Evolutionary conservation across 2,113 vertebrate species (phyloP).

Genomic region (Trochalopteron elliotii): DNA sequence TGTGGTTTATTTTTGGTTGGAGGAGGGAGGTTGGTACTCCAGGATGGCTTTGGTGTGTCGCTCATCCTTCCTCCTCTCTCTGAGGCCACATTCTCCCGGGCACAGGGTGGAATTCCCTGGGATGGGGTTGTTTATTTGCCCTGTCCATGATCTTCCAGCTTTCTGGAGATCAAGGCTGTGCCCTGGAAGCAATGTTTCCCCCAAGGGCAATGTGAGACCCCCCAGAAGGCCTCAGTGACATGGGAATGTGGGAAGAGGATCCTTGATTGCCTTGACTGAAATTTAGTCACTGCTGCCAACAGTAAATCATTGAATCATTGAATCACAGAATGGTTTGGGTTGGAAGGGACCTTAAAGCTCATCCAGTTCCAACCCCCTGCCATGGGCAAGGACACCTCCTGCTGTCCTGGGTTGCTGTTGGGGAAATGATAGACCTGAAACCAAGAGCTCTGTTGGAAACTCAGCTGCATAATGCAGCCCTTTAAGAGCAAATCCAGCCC

Average conservation of each 20-base stretch:
- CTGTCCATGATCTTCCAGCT: background rate
- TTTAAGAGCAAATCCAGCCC: background rate
- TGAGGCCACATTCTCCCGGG: rapidly evolving
- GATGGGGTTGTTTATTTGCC: background rate
- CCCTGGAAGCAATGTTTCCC: background rate
- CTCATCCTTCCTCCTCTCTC: background rate
- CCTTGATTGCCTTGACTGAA: too few species aligned
- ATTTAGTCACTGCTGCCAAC: background rate
- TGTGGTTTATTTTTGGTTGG: background rate
- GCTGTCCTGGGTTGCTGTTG: rapidly evolving
- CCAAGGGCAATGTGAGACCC: background rate
- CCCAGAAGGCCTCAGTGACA: background rate
- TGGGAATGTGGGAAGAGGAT: background rate
- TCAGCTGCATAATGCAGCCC: background rate
- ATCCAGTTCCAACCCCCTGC: background rate
- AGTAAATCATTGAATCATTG: background rate
- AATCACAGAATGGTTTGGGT: background rate
- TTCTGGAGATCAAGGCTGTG: background rate
- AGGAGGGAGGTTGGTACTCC: background rate
- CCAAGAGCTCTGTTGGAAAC: background rate
- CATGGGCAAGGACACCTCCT: background rate
- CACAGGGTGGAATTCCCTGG: background rate
- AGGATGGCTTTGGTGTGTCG: background rate
- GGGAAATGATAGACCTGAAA: background rate
- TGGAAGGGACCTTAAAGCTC: background rate